Evolutionary conservation across 2,797 vertebrate genomes (phyloP), one percentile per base, ranked within the genome.

Genomic region (Pseudochaenichthys georgianus): DNA sequence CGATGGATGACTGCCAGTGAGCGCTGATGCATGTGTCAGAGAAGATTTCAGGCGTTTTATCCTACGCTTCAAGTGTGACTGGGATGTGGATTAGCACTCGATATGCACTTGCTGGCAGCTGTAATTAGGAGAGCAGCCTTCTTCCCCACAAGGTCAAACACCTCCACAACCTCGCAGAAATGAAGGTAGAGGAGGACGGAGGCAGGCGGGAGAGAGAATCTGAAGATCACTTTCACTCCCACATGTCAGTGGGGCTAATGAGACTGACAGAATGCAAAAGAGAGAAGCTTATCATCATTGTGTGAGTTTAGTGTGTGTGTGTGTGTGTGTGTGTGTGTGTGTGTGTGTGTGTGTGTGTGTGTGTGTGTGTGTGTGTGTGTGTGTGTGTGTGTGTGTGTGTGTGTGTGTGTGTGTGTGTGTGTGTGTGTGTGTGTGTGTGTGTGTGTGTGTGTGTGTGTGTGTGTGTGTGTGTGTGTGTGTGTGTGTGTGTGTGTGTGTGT

Each of bases 241-340:
- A 86, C 83, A 54, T 87, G 78, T 87, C 85, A 83, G 74, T 7
- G 63, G 77, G 84, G 89, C 84, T 89, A 91, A 93, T 93, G 76
- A 89, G 84, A 87, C 66, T 75, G 83, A 84, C 81, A 85, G 77
- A 77, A 91, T 88, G 84, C 81, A 85, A 75, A 84, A 70, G 65
- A 75, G 55, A 74, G 61, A 55, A 64, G 74, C 47, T 78, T 52
- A 65, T 70, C 55, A 66, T 59, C 54, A 53, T n/a, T 9, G 15
- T 47, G 23, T 52, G 48, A 50, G 48, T 50, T 50, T 50, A n/a
- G 17, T 3, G 38, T 7, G 15, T n/a, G 19, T 52, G 5, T 23
- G 50, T 34, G 65, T 63, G 69, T 60, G 62, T 63, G 55, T 9
- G 64, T 78, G 74, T n/a, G n/a, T n/a, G n/a, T 38, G 46, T 47